phyloP scores from a whole-genome alignment of 2,113 vertebrate species.

The Lamprotornis superbus region DNA sequence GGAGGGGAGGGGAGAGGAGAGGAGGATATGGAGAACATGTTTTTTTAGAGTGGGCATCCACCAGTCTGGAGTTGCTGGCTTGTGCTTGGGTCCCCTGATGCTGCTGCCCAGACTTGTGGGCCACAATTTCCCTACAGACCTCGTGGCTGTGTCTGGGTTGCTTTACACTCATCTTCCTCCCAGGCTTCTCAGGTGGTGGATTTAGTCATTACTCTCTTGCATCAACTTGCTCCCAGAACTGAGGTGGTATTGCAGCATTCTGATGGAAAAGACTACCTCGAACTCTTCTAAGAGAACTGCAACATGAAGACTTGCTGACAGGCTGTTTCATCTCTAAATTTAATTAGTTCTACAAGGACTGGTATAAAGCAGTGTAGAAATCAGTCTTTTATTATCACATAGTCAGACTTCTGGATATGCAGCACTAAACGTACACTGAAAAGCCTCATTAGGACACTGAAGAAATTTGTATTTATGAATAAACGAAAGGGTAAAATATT shows the following conservation, averaged over 20 bases:
- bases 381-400: neutral
- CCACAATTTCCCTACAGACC: neutral
- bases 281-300: neutral
- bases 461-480: neutral
- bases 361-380: neutral
- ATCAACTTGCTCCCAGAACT: neutral
- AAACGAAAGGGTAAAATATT: neutral
- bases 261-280: neutral
- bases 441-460: neutral
- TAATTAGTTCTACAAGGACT: neutral
- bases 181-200: neutral
- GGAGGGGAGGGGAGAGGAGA: neutral
- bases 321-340: neutral
- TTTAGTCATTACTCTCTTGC: neutral
- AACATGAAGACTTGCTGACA: neutral
- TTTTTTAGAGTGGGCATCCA: neutral
- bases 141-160: neutral
- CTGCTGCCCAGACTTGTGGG: rapidly evolving
- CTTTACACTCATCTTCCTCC: neutral
- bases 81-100: rapidly evolving
- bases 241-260: neutral
- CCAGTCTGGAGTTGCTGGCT: neutral
- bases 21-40: rapidly evolving
- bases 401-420: neutral
- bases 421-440: neutral